These are phyloP conservation scores for Eupithecia subfuscata DNA, from an alignment of 2,888 invertebrate species.

Conservation along the genomic window DNA sequence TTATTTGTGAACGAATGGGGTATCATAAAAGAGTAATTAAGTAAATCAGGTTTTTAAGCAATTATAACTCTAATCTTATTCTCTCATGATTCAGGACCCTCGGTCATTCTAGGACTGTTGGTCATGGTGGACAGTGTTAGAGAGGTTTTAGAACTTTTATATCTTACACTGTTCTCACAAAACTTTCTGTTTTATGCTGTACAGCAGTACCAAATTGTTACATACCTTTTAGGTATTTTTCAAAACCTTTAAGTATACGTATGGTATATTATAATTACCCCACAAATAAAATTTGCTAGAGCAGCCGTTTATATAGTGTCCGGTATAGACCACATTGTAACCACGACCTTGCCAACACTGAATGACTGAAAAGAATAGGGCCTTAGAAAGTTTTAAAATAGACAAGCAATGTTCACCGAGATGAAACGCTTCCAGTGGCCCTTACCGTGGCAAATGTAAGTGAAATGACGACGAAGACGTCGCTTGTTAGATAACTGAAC, in stretches of 20 bases:
- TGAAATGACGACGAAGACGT: background rate
- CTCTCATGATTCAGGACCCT: background rate
- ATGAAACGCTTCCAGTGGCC: background rate
- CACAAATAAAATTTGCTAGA: background rate
- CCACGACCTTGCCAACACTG: background rate
- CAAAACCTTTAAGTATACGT: too few species aligned
- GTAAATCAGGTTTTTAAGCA: background rate
- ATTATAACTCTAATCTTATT: background rate
- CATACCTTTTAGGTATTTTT: too few species aligned
- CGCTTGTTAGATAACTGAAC: constrained; percentile 25
- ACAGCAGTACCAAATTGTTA: too few species aligned
- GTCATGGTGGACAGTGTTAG: background rate
- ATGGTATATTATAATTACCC: background rate
- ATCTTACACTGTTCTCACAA: too few species aligned
- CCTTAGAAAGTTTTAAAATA: background rate
- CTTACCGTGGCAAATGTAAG: background rate
- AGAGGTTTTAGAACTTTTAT: background rate
- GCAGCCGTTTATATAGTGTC: background rate
- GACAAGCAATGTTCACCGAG: background rate
- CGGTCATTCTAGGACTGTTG: background rate
- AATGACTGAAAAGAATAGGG: background rate
- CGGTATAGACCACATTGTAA: background rate
- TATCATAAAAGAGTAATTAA: background rate
- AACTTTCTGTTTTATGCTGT: too few species aligned
- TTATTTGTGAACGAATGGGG: background rate